Base-by-base conservation (phyloP, 2,888 invertebrate species). In the Xiphydria camelus region DNA sequence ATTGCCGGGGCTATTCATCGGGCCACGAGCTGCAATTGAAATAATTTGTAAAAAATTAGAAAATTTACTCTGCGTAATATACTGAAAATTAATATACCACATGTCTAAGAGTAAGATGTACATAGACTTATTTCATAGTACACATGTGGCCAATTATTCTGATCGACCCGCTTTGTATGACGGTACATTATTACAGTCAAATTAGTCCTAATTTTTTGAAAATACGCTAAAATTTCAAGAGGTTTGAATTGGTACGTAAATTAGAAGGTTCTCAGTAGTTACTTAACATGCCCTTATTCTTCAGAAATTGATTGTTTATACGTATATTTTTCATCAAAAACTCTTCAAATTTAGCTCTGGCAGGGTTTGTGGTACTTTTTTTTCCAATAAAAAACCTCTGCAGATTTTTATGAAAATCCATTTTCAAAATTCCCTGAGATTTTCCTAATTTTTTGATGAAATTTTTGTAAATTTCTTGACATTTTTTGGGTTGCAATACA, bases 1-100 rank as follows among this genome's bases (percentile, higher is more conserved):
- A 29, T 29, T 29, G 6, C 34, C 34, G 15, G 34, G 19, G 17
- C 15, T 34, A 18, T 18, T 34, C 34, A 34, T 34, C 6, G 10
- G 15, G 19, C 18, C 18, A n/a, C 60, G 45, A 3, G 35, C 60
- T 60, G 46, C 17, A 1, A 4, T 15, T 17, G 5, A 34, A 6
- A 34, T 34, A 14, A 4, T 34, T 29, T 12, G 3, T 4, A 29
- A 7, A 14, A 29, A 14, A 29, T 14, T 15, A 29, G 5, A 3
- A 29, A 29, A 2, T 4, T 14, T 29, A 12, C 10, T 12, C 12
- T 10, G 7, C 4, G 15, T 29, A 14, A 7, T 3, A 1, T 14
- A 12, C 12, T 29, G 14, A 29, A 7, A 6, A 29, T 12, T 5
- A 29, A 3, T 26, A 26, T 6, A 5, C 5, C 29, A 12, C 12